These are phyloP conservation scores for Melanotaenia nigrans DNA, from an alignment of 2,797 vertebrate species.

Conservation along the genomic window DNA sequence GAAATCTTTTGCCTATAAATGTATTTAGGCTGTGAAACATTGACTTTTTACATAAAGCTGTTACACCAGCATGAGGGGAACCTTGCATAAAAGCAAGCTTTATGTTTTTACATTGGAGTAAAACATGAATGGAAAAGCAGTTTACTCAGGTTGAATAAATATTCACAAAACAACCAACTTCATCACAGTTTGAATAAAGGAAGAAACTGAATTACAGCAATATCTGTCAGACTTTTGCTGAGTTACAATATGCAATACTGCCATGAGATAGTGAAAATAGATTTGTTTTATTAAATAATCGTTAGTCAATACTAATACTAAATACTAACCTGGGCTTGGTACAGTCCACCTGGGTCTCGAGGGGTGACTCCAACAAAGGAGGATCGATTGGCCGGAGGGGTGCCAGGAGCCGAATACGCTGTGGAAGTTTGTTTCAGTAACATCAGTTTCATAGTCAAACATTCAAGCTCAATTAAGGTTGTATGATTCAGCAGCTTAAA, in stretches of 20 bases:
- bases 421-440: slow-evolving; percentile 64
- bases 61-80: no score
- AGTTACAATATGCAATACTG: no score
- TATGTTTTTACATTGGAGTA: neutral
- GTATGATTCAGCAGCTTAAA: slow-evolving; percentile 2
- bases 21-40: no score
- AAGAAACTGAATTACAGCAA: no score
- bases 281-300: no score
- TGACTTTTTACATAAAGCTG: no score
- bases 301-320: neutral
- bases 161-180: neutral
- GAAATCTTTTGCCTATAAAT: no score
- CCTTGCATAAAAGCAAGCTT: no score
- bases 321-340: slow-evolving; percentile 86
- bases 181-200: neutral
- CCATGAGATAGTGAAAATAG: no score
- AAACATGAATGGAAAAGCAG: neutral
- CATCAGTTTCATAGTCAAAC: slow-evolving; percentile 37
- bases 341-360: slow-evolving; percentile 93
- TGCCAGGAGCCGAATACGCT: slow-evolving; percentile 95
- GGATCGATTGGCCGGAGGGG: slow-evolving; percentile 93
- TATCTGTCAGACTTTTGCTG: no score
- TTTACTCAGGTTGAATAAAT: no score
- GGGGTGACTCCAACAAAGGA: slow-evolving; percentile 95
- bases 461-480: slow-evolving; percentile 13